Conservation (phyloP, 2,888 invertebrate species). For the Sepiola atlantica region DNA sequence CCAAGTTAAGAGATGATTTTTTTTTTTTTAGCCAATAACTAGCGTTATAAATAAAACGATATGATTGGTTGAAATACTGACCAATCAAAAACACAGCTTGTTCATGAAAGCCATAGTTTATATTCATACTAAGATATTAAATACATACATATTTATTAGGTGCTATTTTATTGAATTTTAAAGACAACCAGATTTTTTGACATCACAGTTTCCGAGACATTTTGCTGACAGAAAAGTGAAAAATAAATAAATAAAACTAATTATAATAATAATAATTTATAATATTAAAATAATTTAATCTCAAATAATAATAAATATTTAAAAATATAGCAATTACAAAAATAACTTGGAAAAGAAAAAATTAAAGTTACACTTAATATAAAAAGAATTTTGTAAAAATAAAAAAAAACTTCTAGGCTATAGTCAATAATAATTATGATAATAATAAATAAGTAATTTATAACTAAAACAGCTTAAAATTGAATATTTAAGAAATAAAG, state of each 20-base stretch:
- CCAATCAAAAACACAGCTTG: background rate
- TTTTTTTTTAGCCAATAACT: background rate
- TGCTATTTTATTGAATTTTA: background rate
- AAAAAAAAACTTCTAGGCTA: background rate
- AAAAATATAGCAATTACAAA: background rate
- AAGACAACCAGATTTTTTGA: conserved; percentile 19
- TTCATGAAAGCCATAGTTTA: background rate
- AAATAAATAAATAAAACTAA: conserved; percentile 14
- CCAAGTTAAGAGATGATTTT: background rate
- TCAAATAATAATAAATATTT: conserved; percentile 22
- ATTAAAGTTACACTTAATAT: background rate
- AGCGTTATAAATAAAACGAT: background rate
- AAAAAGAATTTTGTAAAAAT: background rate
- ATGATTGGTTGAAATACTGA: background rate
- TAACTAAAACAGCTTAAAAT: background rate
- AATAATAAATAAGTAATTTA: background rate
- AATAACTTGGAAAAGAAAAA: background rate
- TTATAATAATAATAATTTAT: background rate
- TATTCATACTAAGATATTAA: background rate
- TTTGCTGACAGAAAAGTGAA: conserved; percentile 20
- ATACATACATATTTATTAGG: background rate
- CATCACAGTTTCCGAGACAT: conserved; percentile 32
- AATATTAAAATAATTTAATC: background rate
- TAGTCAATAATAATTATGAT: background rate
- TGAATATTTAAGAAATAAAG: background rate